Evolutionary conservation across 92 coral and sea anemone species (phyloP).

Genomic region (Palythoa heliodiscus): DNA sequence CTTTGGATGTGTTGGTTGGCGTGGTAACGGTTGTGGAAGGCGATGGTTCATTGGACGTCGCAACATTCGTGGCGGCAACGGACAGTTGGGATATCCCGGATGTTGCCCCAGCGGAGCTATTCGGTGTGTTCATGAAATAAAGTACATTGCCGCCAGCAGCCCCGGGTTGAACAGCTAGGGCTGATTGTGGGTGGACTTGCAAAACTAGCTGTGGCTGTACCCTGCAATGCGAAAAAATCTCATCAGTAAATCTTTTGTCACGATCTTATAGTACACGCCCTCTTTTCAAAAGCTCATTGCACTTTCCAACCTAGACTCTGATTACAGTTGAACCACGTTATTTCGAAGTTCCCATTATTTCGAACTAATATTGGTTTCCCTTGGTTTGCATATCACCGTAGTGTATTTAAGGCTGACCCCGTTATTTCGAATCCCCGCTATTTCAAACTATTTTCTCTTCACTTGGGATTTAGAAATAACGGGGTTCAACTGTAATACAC

Average conservation of each 20-base stretch:
- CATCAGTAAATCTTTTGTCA: neutral
- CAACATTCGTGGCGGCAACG: conserved; percentile 11
- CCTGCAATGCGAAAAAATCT: conserved; percentile 4
- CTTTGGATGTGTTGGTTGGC: neutral
- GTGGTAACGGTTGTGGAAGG: conserved; percentile 14
- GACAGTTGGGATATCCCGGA: conserved; percentile 42
- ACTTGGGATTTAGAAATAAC: too few relatives aligned
- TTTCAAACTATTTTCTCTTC: too few relatives aligned
- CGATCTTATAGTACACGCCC: neutral
- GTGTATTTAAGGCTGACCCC: too few relatives aligned
- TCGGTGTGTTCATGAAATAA: conserved; percentile 37
- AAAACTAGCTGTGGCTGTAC: conserved; percentile 39
- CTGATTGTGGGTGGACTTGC: conserved; percentile 39
- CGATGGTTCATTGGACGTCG: conserved; percentile 3
- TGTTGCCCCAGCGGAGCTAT: conserved; percentile 3
- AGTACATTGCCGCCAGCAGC: conserved; percentile 37
- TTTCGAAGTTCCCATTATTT: too few relatives aligned
- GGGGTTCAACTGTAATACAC: too few relatives aligned
- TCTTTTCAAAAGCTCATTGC: too few relatives aligned
- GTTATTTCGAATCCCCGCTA: too few relatives aligned
- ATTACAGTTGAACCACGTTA: too few relatives aligned
- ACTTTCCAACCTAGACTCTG: too few relatives aligned
- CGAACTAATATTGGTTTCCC: too few relatives aligned
- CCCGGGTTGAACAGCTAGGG: conserved; percentile 35
- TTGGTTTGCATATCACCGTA: too few relatives aligned